Percentiles rank a stretch among this genome's conserved stretches.
These are phyloP conservation scores for Motacilla alba DNA, from an alignment of 2,113 vertebrate species.

Conservation along the genomic window DNA sequence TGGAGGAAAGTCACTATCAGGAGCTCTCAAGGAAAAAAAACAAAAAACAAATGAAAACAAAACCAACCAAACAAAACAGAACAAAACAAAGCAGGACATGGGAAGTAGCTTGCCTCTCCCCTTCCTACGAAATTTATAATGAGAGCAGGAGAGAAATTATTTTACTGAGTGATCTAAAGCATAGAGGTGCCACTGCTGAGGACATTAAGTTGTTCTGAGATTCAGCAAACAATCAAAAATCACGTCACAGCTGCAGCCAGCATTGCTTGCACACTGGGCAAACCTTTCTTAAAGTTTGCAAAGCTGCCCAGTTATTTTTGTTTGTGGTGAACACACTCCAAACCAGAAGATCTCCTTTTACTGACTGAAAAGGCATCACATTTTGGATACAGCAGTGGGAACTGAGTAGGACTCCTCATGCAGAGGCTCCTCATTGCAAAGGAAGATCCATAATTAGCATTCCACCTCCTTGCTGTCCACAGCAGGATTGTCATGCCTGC, in stretches of 20 bases:
- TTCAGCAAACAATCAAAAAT: neutral
- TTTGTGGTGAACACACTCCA: neutral
- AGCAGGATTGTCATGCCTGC: neutral
- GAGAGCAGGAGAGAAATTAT: neutral
- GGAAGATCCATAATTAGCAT: neutral
- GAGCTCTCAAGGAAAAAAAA: neutral
- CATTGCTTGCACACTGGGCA: neutral
- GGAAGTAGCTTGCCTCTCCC: neutral
- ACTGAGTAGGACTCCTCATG: accelerated
- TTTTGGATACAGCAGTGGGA: neutral
- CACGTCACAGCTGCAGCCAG: neutral
- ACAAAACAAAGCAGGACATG: neutral
- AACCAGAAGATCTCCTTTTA: neutral
- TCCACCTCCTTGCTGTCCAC: neutral
- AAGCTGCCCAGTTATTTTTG: neutral
- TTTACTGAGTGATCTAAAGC: neutral
- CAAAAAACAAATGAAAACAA: neutral
- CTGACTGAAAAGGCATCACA: neutral
- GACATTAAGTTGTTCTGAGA: neutral
- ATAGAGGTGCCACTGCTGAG: neutral
- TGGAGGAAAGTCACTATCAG: neutral
- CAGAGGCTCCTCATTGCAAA: neutral
- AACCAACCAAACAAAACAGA: neutral
- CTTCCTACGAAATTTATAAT: neutral
- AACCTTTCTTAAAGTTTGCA: neutral